Percentiles rank a stretch among this genome's conserved stretches.
Evolutionary conservation across 2,113 vertebrate species (phyloP).

Genomic region (Paracanthobrama guichenoti): DNA sequence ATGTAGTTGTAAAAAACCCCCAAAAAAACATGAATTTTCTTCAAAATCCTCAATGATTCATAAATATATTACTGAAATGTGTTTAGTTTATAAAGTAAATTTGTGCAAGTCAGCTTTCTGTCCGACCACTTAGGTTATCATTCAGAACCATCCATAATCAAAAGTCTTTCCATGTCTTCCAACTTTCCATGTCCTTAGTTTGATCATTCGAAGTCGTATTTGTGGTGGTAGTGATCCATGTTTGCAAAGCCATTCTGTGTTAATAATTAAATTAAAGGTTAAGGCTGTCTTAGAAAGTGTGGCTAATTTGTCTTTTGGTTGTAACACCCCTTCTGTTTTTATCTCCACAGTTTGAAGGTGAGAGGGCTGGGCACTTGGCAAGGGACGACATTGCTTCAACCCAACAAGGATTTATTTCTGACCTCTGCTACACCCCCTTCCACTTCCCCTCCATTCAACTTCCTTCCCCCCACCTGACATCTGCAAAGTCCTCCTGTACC

Average conservation of each 20-base stretch:
- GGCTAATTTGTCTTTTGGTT: slow-evolving; percentile 14
- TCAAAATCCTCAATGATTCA: neutral
- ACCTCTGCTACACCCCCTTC: slow-evolving; percentile 58
- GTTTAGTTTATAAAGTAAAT: too few relatives aligned
- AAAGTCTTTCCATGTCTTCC: too few relatives aligned
- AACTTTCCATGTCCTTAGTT: neutral
- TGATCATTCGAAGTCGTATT: neutral
- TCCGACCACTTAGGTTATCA: neutral
- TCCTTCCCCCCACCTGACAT: slow-evolving; percentile 46
- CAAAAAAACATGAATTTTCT: too few relatives aligned
- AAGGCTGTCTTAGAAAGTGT: slow-evolving; percentile 10
- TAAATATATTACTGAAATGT: too few relatives aligned
- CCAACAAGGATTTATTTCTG: slow-evolving; percentile 65
- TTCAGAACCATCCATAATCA: neutral
- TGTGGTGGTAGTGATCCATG: slow-evolving; percentile 21
- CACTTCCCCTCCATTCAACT: slow-evolving; percentile 59
- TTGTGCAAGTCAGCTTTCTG: neutral
- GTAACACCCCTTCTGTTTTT: slow-evolving; percentile 41
- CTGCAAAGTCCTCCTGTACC: slow-evolving; percentile 44
- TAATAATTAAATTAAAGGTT: slow-evolving; percentile 35
- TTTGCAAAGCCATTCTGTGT: slow-evolving; percentile 15
- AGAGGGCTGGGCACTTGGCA: slow-evolving; percentile 68
- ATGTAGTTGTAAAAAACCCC: neutral
- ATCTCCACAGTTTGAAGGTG: slow-evolving; percentile 69
- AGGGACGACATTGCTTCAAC: slow-evolving; percentile 61